A percentile compares a stretch with the other conserved stretches of the same genome.
These are phyloP conservation scores for Cebidichthys violaceus DNA, from an alignment of 2,113 vertebrate genomes.

Conservation along the genomic window DNA sequence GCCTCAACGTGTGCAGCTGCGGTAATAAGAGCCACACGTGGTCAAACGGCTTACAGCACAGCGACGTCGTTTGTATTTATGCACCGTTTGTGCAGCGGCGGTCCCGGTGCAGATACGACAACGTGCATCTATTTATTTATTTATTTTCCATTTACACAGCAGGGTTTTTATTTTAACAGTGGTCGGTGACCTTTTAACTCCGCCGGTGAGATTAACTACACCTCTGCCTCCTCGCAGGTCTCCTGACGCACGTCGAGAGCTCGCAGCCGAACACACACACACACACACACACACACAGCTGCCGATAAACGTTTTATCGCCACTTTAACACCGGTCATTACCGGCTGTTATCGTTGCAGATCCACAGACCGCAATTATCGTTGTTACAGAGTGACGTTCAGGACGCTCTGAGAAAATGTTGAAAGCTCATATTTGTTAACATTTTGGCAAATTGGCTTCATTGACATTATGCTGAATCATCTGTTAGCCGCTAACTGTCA, in stretches of 20 bases:
- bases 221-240: not conserved
- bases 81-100: not conserved
- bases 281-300: not conserved
- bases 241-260: not conserved
- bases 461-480: too few species aligned
- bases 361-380: not conserved
- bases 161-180: not conserved
- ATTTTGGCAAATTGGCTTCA: too few species aligned
- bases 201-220: not conserved
- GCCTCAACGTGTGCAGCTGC: not conserved
- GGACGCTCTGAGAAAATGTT: too few species aligned
- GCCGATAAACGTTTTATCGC: not conserved
- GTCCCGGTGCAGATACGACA: not conserved
- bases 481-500: too few species aligned
- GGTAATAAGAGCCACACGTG: not conserved
- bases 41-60: not conserved
- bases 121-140: not conserved
- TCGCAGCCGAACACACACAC: not conserved
- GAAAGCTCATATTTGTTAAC: too few species aligned
- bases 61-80: not conserved
- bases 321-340: not conserved
- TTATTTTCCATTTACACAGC: not conserved
- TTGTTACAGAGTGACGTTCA: not conserved
- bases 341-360: not conserved
- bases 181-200: slow-evolving; percentile 12